Evolutionary conservation across 2,888 invertebrate species (phyloP), one percentile per base, ranked within the genome.

Genomic region (Leucophora obtusa): DNA sequence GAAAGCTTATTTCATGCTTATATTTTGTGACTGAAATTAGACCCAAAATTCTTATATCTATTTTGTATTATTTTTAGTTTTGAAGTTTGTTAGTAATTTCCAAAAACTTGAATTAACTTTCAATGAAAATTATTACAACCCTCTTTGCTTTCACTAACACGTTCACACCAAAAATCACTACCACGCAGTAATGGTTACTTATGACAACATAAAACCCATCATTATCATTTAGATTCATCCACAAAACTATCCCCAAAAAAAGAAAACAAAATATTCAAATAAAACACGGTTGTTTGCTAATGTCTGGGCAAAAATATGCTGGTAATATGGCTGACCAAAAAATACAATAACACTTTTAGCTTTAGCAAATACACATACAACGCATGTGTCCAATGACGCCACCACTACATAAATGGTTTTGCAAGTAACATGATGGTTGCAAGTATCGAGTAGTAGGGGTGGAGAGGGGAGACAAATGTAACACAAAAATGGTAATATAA

Each of bases 301-400:
- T 66, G 81, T 71, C 81, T 73, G 65, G 70, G 10, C 14, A 66
- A 77, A 66, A 81, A 77, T 73, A 77, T 81, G 81, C 77, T 77
- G 81, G 81, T 74, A 81, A 81, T 70, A 81, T 81, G 81, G 81
- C 77, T 81, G 81, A 77, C 77, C 81, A 81, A 66, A 69, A 66
- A 62, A 60, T 77, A 74, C 73, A 77, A 77, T 58, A 81, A 74
- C 69, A 81, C 73, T 72, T 73, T 81, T 62, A 68, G 73, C 65
- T 81, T 81, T 73, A 8, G 28, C 18, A 56, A 51, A 7, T 7
- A 28, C 28, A 74, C 66, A 72, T 15, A 60, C 70, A 79, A 79
- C 69, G 62, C 77, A 72, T 77, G 79, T 74, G 68, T 71, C 66
- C 58, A 38, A 56, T 10, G 17, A 28, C 50, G 17, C 63, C 28